Percentiles rank a stretch among this genome's conserved stretches.
These are phyloP conservation scores for Cyanoderma ruficeps DNA, from an alignment of 2,113 vertebrate species.

Conservation along the genomic window DNA sequence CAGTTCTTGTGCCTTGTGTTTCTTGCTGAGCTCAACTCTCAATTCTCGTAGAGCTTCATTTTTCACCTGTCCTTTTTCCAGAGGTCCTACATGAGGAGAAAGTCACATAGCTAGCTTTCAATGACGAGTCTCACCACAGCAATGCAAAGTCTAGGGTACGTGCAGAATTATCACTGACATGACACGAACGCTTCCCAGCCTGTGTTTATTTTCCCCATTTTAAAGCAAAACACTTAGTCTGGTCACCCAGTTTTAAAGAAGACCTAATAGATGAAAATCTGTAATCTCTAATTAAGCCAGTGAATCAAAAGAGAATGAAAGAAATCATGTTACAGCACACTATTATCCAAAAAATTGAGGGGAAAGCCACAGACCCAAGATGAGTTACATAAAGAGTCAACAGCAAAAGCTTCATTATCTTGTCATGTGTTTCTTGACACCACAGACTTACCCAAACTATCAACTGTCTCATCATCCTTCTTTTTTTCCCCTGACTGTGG, in stretches of 20 bases:
- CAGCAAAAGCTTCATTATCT: not conserved
- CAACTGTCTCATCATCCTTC: conserved; percentile 97
- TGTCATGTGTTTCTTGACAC: not conserved
- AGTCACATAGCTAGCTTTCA: not conserved
- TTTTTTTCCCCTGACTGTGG: conserved; percentile 97
- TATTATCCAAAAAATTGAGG: not conserved
- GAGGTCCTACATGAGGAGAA: conserved; percentile 79
- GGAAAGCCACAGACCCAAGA: not conserved
- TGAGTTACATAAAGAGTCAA: not conserved
- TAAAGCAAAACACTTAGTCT: not conserved
- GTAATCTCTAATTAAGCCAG: not conserved
- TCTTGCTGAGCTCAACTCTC: conserved; percentile 96
- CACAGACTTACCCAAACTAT: conserved; percentile 90
- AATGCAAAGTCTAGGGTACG: not conserved
- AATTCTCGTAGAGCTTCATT: conserved; percentile 94
- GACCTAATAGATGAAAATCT: not conserved
- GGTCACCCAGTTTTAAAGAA: not conserved
- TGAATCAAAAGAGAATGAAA: not conserved
- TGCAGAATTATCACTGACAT: not conserved
- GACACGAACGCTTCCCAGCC: not conserved
- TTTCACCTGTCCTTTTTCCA: conserved; percentile 97
- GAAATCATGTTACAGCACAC: not conserved
- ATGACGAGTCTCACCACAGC: not conserved
- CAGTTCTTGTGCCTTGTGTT: conserved; percentile 90
- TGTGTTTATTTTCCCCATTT: not conserved